Conservation (phyloP, 2,888 invertebrate species). For the Anthrax anthrax region DNA sequence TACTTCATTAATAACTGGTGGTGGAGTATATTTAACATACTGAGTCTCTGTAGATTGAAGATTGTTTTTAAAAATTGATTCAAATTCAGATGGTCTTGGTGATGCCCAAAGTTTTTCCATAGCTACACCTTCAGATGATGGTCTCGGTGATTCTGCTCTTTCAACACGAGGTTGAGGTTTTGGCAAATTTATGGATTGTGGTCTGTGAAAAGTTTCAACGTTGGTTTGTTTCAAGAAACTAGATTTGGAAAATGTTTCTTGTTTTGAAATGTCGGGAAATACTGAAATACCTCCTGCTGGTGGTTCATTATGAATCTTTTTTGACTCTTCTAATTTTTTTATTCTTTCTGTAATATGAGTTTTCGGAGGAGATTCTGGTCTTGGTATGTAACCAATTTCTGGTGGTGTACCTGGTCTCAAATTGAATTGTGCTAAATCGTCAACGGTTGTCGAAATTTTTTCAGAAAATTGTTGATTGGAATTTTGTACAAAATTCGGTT, state of each 20-base stretch:
- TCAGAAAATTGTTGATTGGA: slow-evolving; percentile 1
- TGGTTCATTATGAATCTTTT: slow-evolving; percentile 37
- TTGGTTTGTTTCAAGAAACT: slow-evolving; percentile 24
- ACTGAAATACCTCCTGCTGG: slow-evolving; percentile 43
- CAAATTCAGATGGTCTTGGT: slow-evolving; percentile 22
- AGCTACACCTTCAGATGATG: slow-evolving; percentile 47
- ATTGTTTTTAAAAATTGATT: slow-evolving; percentile 15
- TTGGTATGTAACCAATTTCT: slow-evolving; percentile 49
- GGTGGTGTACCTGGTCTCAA: slow-evolving; percentile 55
- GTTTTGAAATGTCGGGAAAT: slow-evolving; percentile 29
- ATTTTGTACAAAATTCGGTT: neutral
- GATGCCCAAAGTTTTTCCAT: slow-evolving; percentile 55
- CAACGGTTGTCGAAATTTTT: slow-evolving; percentile 1
- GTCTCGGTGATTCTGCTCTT: slow-evolving; percentile 38
- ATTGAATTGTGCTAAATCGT: slow-evolving; percentile 35
- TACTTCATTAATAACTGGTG: neutral
- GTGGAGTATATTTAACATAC: slow-evolving; percentile 13
- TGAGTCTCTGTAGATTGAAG: slow-evolving; percentile 16
- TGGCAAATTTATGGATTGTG: slow-evolving; percentile 25
- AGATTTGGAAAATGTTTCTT: slow-evolving; percentile 11
- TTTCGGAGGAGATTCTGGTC: slow-evolving; percentile 30
- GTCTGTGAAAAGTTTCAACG: slow-evolving; percentile 25
- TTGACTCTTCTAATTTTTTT: slow-evolving; percentile 44
- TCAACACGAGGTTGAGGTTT: slow-evolving; percentile 23
- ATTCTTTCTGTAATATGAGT: slow-evolving; percentile 44